Evolutionary conservation across 2,888 invertebrate genomes (phyloP), one percentile per base, ranked within the genome.

Genomic region (Platycheirus albimanus): DNA sequence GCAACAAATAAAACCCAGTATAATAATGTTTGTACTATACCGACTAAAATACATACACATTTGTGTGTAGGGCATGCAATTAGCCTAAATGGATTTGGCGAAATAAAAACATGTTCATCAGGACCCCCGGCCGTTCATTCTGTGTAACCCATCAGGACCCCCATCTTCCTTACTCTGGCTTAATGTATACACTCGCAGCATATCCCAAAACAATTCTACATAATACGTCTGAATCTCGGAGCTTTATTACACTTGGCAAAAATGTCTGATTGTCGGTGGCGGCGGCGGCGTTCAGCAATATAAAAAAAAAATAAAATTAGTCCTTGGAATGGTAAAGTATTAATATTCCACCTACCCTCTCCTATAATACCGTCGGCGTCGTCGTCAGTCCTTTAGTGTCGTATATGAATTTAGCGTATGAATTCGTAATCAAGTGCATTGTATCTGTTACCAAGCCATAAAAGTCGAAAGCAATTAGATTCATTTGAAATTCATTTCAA

Each of bases 31-130:
- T 61, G 11, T 30, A 43, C 61, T 30, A 45, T n/a, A n/a, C n/a
- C n/a, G n/a, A n/a, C n/a, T n/a, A n/a, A n/a, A n/a, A n/a, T n/a
- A 56, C 17, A 17, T 6, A n/a, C 6, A 38, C 36, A 8, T 58
- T 28, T 67, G 41, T n/a, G 38, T 71, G 52, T 54, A 58, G 41
- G 28, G 78, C 41, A 74, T 83, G 83, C 78, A 83, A 83, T 83
- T 83, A 83, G 72, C 69, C 63, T 72, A 83, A 83, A 83, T 83
- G 83, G 83, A 83, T 83, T 83, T 72, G 69, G 78, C 45, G 51
- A 74, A 78, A 83, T 74, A 83, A 78, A 83, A 83, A 74, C 81
- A 71, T 77, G 77, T 83, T 69, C 81, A 49, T 41, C 15, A 13
- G n/a, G 8, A 19, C 38, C 30, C 8, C 30, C 30, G 1, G 1